Evolutionary conservation across 2,113 vertebrate genomes (phyloP).

Genomic region (Gavia stellata): DNA sequence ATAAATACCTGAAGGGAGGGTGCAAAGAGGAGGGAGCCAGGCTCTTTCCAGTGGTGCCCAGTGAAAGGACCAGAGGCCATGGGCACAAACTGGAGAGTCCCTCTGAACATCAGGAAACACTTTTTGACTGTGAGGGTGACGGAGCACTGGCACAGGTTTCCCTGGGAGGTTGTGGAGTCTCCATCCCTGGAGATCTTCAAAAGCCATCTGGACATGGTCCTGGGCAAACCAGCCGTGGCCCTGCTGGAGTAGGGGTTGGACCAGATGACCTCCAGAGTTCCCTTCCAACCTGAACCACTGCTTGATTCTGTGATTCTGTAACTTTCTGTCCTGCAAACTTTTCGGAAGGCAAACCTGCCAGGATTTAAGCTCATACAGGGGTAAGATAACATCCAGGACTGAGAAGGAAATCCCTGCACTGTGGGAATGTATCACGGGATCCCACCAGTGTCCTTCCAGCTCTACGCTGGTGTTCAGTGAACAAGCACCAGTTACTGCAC

Average conservation of each 20-base stretch:
- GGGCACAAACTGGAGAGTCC: not conserved
- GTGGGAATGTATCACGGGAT: too few species aligned
- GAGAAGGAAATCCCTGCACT: not conserved
- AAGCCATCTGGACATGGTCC: rapidly evolving
- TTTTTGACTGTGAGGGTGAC: not conserved
- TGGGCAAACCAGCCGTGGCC: not conserved
- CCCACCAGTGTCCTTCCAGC: not conserved
- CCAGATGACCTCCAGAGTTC: not conserved
- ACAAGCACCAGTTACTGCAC: not conserved
- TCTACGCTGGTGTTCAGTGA: not conserved
- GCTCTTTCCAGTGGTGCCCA: not conserved
- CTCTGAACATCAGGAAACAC: not conserved
- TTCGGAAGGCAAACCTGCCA: not conserved
- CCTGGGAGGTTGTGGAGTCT: not conserved
- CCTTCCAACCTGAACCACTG: not conserved
- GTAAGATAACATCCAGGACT: not conserved
- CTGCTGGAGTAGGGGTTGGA: not conserved
- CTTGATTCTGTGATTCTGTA: not conserved
- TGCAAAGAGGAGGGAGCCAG: not conserved
- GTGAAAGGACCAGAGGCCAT: not conserved
- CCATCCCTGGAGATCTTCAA: not conserved
- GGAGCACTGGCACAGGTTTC: rapidly evolving
- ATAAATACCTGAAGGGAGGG: not conserved
- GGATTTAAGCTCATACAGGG: not conserved
- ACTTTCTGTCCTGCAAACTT: not conserved